Evolutionary conservation across 1,140 invertebrate genomes (phyloP).

Genomic region (Nomia melanderi): DNA sequence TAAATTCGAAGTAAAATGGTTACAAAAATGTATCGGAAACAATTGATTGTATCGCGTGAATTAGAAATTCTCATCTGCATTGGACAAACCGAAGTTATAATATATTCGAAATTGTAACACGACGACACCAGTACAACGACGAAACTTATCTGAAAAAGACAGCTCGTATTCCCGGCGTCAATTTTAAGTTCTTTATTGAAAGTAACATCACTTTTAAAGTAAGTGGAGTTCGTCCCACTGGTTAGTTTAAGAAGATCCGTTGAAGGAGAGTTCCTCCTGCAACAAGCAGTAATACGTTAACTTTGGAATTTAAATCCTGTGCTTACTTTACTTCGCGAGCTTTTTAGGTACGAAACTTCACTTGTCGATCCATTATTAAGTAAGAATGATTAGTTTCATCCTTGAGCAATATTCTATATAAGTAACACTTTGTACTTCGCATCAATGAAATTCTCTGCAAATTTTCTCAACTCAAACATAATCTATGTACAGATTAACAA

Average conservation of each 20-base stretch:
- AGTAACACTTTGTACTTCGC: too few relatives aligned
- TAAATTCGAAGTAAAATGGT: too few relatives aligned
- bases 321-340: background rate
- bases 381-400: background rate
- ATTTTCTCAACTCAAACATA: too few relatives aligned
- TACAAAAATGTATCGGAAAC: too few relatives aligned
- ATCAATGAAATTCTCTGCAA: too few relatives aligned
- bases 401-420: background rate
- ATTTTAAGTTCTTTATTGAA: constrained; percentile 11
- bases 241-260: constrained; percentile 28
- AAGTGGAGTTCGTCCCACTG: background rate
- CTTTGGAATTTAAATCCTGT: constrained; percentile 44
- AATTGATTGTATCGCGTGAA: background rate
- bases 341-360: background rate
- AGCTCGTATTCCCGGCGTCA: background rate
- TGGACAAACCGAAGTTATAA: background rate
- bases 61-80: background rate
- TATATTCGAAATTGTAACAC: background rate
- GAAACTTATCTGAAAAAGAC: background rate
- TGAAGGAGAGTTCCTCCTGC: constrained; percentile 17
- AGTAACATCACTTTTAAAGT: constrained; percentile 9
- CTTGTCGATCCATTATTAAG: background rate
- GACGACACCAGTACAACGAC: background rate
- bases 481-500: too few relatives aligned
- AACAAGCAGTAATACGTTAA: constrained; percentile 40